Percentiles rank a stretch among this genome's conserved stretches.
Conservation (phyloP, 2,113 vertebrate species). For the Sceloporus tristichus region DNA sequence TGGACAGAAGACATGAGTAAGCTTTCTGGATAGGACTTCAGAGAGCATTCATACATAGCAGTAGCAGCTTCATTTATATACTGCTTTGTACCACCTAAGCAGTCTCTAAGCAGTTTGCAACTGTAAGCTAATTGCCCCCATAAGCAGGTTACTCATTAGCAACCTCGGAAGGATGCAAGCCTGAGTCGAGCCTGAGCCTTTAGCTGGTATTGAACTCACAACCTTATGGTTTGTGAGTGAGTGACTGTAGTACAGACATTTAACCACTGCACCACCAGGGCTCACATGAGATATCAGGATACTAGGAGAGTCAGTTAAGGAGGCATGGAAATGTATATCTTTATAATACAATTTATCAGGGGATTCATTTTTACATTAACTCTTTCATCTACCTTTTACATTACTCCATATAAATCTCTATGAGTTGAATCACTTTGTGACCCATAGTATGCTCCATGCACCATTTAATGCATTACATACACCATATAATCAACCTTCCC, state of each 20-base stretch:
- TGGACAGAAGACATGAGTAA: neutral
- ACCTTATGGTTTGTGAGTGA: too few relatives aligned
- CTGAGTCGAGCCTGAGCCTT: too few relatives aligned
- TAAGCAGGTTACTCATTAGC: too few relatives aligned
- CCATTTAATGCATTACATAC: too few relatives aligned
- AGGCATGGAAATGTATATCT: neutral
- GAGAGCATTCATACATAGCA: neutral
- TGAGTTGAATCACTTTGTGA: neutral
- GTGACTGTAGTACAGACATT: too few relatives aligned
- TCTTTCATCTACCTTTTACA: neutral
- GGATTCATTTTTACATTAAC: neutral
- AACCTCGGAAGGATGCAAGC: too few relatives aligned
- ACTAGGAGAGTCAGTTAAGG: neutral
- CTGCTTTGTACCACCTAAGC: too few relatives aligned
- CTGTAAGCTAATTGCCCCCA: too few relatives aligned
- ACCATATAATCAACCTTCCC: neutral
- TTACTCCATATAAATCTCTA: neutral
- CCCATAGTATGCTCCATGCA: neutral
- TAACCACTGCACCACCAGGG: too few relatives aligned
- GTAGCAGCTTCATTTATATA: too few relatives aligned
- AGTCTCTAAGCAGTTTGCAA: too few relatives aligned
- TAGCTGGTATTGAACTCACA: too few relatives aligned
- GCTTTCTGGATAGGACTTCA: neutral
- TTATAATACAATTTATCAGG: neutral
- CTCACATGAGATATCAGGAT: neutral